Base-by-base conservation (phyloP, 2,888 invertebrate genomes). In the Tenthredo distinguenda region DNA sequence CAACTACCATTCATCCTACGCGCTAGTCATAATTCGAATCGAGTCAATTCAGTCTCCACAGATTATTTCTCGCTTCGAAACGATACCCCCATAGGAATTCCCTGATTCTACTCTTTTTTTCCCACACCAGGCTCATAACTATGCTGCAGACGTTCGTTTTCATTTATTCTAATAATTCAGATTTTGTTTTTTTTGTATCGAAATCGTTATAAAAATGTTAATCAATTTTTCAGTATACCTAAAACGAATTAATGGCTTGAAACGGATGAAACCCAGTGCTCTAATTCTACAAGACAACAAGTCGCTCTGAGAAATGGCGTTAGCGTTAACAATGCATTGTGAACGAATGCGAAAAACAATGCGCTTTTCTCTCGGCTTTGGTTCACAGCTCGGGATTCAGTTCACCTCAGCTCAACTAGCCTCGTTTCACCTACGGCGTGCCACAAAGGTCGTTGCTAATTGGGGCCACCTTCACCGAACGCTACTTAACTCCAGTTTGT, bases 401-500 rank as follows among this genome's bases (percentile, higher is more conserved):
- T 77, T 77, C 77, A 55, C 77, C 34, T 77, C 43, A 43, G 34
- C 50, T 9, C 47, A 34, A 37, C 81, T 62, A 40, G 81, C 58
- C 81, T 81, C 81, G 81, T 81, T 86, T 87, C 87, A 86, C 87
- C 88, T 88, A 81, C 58, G 81, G 40, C 85, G 87, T 86, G 86
- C 82, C 84, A 84, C 89, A 90, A 91, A 90, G 91, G 90, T 90
- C 91, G 87, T 88, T 87, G 89, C 91, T 91, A 90, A 91, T 91
- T 89, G 90, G 89, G 86, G 47, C 74, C 71, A 83, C 83, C 83
- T 83, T 83, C 65, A 71, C 83, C 71, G 83, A 83, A 83, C 68
- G 68, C 83, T 83, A 83, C 83, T 83, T 83, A 83, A 83, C 83
- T 83, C 83, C 83, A 71, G 83, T 83, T 71, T 83, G 50, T 71